These are phyloP conservation scores for Colletes collaris DNA, from an alignment of 2,888 invertebrate genomes.

Conservation along the genomic window DNA sequence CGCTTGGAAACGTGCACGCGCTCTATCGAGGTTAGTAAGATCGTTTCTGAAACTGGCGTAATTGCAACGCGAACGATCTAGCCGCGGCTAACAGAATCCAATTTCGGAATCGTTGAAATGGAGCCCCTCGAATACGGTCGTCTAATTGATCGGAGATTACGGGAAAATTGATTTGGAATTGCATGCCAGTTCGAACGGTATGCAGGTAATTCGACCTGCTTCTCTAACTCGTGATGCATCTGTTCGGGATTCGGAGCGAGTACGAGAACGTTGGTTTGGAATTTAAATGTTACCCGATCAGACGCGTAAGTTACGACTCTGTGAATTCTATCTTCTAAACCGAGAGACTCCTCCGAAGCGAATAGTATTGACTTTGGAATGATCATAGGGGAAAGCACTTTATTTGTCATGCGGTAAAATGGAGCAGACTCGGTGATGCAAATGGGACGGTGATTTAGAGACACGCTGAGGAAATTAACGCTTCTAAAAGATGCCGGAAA, in stretches of 20 bases:
- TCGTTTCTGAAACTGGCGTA: constrained; percentile 16
- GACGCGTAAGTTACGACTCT: too few species aligned
- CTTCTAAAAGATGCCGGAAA: constrained; percentile 45
- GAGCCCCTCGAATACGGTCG: not conserved
- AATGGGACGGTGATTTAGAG: constrained; percentile 38
- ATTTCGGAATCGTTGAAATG: constrained; percentile 11
- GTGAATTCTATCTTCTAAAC: too few species aligned
- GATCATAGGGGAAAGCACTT: not conserved
- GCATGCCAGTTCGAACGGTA: constrained; percentile 9
- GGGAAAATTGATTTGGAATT: constrained; percentile 10
- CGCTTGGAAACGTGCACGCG: constrained; percentile 23
- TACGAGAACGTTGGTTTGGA: too few species aligned
- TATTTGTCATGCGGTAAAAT: not conserved
- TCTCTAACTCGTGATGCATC: not conserved
- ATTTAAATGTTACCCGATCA: too few species aligned
- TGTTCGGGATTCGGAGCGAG: too few species aligned
- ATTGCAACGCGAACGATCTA: constrained; percentile 16
- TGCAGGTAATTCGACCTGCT: constrained; percentile 8
- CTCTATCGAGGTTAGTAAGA: constrained; percentile 20
- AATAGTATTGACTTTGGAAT: not conserved
- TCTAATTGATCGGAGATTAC: constrained; percentile 34
- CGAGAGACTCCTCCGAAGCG: too few species aligned
- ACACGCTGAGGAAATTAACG: constrained; percentile 28
- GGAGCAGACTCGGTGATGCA: constrained; percentile 8
- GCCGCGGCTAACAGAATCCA: not conserved